A percentile compares a stretch with the other conserved stretches of the same genome.
phyloP scores from a whole-genome alignment of 2,888 invertebrate genomes.

The Drosophila demipolita region DNA sequence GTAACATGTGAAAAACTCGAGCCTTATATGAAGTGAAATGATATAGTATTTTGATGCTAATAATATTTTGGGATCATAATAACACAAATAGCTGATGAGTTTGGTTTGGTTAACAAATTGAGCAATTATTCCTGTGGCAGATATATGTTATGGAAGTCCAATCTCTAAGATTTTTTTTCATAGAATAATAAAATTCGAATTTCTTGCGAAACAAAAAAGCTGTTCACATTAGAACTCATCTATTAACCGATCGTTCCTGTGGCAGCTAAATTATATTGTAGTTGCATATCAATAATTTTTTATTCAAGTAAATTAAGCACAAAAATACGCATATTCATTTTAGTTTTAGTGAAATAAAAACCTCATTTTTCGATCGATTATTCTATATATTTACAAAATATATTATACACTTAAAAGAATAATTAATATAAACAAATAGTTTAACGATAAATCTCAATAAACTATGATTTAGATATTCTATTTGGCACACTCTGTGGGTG shows the following conservation, averaged over 20 bases:
- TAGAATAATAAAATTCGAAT: background rate
- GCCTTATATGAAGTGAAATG: background rate
- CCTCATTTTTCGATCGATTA: accelerated
- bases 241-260: background rate
- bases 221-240: background rate
- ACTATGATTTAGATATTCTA: background rate
- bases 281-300: background rate
- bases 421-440: background rate
- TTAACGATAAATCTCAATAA: background rate
- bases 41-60: background rate
- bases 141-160: background rate
- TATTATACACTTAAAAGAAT: no score
- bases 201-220: background rate
- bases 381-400: background rate
- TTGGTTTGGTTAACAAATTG: background rate
- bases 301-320: background rate
- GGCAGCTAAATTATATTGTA: background rate
- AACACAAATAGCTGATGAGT: no score
- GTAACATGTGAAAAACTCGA: background rate
- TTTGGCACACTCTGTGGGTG: background rate
- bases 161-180: accelerated
- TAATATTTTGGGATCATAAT: no score
- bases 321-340: no score
- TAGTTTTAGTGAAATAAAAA: background rate
- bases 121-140: background rate